Base-by-base conservation (phyloP, 2,888 invertebrate species). In the Sphecodes monilicornis region DNA sequence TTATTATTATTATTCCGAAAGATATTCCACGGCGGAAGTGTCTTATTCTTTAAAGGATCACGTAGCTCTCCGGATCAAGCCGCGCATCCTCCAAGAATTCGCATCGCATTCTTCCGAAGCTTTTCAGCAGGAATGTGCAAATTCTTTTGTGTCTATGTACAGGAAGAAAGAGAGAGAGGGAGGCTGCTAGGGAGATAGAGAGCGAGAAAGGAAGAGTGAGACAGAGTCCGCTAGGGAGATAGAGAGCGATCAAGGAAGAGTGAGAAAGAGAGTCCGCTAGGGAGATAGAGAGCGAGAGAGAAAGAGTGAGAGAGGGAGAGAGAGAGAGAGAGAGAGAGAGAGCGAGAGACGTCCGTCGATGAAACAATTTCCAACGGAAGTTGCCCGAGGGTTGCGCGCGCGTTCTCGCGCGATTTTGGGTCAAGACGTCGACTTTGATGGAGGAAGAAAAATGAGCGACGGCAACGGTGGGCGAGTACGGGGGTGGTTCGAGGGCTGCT, bases 401-500 rank as follows among this genome's bases (percentile, higher is more conserved):
- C 54, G 43, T 4, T 36, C 36, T 16, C 26, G 36, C 36, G 32
- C 16, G 54, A 71, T 69, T 76, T 71, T 76, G 72, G 71, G 79
- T 71, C 79, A 54, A 46, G 26, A 11, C 39, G 46, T 69, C 66
- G 43, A 70, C 72, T 75, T 76, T 57, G 76, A 76, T 29, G 71
- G 26, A 18, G 10, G 57, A 39, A 54, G 73, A 66, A 26, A 78
- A 54, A 80, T n/a, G 76, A 32, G 46, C 69, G 46, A 0, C 18
- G 6, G 8, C 29, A 54, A 39, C 60, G 29, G 26, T 18, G 46
- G 22, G 76, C 18, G 50, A 36, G 54, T 26, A 26, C 29, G n/a
- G 11, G 75, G 39, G 54, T 64, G 32, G 73, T 54, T 54, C 54
- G 60, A 69, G 41, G 41, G 32, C 78, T 22, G 29, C 64, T 43